Base-by-base conservation (phyloP, 2,113 vertebrate species). In the Uria aalge region DNA sequence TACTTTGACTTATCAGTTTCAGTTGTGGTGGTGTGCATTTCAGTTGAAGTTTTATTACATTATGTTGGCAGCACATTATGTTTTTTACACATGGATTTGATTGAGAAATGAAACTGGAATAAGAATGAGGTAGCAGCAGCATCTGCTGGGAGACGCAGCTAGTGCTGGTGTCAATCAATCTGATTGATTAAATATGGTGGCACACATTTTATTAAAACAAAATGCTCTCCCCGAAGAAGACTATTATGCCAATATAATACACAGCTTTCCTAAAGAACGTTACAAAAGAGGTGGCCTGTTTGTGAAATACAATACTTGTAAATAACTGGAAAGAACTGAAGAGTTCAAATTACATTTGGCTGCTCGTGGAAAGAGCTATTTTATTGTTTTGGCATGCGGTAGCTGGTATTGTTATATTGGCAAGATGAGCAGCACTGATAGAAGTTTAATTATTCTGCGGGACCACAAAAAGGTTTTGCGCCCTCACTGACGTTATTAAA, bases 151-250 rank as follows among this genome's bases (percentile, higher is more conserved):
- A 98, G 96, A 98, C 0, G n/a, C 95, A 95, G 92, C 97, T 94
- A 97, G 98, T 96, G 97, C 97, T 94, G 92, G 95, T 98, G 98
- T 98, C 98, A 98, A 78, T 98, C 98, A 98, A 93, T 86, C 96
- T 98, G 98, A 98, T 98, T 98, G 98, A 98, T 98, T 98, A 98
- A 98, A 98, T 97, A 98, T 98, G 98, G 97, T 97, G 96, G 97
- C 96, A 97, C 94, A 95, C 89, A 76, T 93, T 98, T 98, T 97
- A 98, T 98, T 98, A 98, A 97, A 98, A 97, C 94, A 97, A 97
- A 98, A 98, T 96, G 96, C 94, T 98, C 97, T 96, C 98, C 96
- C 97, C 84, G 94, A 97, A 97, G 97, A 97, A 94, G 78, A 86
- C 86, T 85, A 91, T 97, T 95, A 88, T 95, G 88, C 91, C 96